phyloP scores from a whole-genome alignment of 2,113 vertebrate species.

The Pygoscelis adeliae region DNA sequence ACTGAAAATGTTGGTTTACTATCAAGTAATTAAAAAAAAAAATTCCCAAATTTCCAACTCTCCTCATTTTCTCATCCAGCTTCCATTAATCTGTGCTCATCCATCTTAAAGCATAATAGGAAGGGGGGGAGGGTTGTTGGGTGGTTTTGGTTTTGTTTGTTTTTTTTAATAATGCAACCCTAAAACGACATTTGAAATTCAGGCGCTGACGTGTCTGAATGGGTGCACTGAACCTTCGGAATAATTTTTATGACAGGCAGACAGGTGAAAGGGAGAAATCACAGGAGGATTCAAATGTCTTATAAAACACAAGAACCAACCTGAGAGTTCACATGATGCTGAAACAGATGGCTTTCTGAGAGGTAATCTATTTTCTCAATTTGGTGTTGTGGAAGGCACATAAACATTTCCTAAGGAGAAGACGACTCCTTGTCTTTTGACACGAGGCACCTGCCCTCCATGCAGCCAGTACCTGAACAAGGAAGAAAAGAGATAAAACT shows the following conservation, averaged over 20 bases:
- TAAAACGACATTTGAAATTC: neutral
- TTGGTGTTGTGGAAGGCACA: constrained; percentile 23
- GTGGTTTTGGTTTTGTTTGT: neutral
- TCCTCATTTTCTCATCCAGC: neutral
- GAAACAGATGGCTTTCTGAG: constrained; percentile 52
- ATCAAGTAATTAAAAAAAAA: neutral
- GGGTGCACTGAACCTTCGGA: neutral
- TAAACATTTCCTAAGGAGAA: constrained; percentile 53
- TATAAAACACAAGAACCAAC: neutral
- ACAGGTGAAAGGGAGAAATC: constrained; percentile 23
- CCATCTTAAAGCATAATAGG: neutral
- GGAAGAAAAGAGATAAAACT: neutral
- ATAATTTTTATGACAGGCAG: neutral
- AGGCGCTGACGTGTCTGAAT: neutral
- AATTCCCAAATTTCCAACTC: neutral
- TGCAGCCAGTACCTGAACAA: neutral
- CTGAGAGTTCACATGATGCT: constrained; percentile 24
- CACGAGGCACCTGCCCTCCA: constrained; percentile 1
- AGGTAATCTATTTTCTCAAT: constrained; percentile 56
- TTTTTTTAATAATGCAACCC: neutral
- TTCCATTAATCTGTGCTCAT: neutral
- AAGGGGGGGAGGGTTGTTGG: neutral
- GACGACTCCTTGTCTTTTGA: neutral
- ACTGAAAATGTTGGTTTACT: neutral
- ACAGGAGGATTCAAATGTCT: constrained; percentile 22